phyloP scores from a whole-genome alignment of 1,140 invertebrate species.

The Temnothorax nylanderi region DNA sequence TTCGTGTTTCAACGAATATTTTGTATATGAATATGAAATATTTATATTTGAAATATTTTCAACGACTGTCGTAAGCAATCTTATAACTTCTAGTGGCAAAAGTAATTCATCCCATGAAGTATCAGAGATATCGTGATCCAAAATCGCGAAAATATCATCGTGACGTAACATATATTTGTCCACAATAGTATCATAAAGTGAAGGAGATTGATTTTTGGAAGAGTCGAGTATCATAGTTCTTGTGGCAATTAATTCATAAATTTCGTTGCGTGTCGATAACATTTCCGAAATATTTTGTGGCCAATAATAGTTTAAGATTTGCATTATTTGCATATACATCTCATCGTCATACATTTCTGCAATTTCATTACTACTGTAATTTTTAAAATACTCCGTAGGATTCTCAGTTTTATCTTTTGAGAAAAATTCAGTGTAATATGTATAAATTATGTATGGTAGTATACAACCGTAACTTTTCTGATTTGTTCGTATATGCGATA shows the following conservation, averaged over 20 bases:
- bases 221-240: constrained; percentile 56
- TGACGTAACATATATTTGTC: constrained; percentile 72
- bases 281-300: constrained; percentile 24
- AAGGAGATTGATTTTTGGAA: background rate
- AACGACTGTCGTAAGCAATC: constrained; percentile 78
- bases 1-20: constrained; percentile 80
- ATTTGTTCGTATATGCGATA: constrained; percentile 47
- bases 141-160: constrained; percentile 63
- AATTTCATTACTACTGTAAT: constrained; percentile 1
- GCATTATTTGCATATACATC: constrained; percentile 55
- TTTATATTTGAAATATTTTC: too few relatives aligned
- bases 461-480: constrained; percentile 60
- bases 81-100: constrained; percentile 81
- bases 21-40: constrained; percentile 37
- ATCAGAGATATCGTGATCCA: constrained; percentile 77
- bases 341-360: constrained; percentile 14
- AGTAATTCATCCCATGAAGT: constrained; percentile 79
- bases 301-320: constrained; percentile 61
- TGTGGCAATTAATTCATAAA: constrained; percentile 67
- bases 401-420: background rate
- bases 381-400: constrained; percentile 36
- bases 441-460: constrained; percentile 60
- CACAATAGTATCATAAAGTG: constrained; percentile 40
- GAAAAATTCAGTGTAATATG: constrained; percentile 58
- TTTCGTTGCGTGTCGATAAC: constrained; percentile 25